These are phyloP conservation scores for Furcula furcula DNA, from an alignment of 2,888 invertebrate species.

Conservation along the genomic window DNA sequence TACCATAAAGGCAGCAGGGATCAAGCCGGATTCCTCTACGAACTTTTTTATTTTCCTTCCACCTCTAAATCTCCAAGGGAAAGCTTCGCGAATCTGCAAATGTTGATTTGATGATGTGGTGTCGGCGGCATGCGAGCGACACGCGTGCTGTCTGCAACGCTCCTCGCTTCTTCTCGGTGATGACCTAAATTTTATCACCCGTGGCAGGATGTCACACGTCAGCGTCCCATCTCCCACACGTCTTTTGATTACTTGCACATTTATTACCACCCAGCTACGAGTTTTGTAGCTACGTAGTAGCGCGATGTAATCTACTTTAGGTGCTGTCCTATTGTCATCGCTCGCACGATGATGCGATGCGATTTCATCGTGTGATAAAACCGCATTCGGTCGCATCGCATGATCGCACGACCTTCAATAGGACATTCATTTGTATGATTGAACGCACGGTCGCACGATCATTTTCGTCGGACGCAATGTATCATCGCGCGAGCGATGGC, in stretches of 20 bases:
- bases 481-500: too few relatives aligned
- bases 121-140: slow-evolving; percentile 28
- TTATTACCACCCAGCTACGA: slow-evolving; percentile 27
- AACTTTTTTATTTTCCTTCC: slow-evolving; percentile 82
- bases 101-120: slow-evolving; percentile 80
- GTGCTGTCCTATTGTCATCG: too few relatives aligned
- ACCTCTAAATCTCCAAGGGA: slow-evolving; percentile 80
- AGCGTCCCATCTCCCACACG: slow-evolving; percentile 15
- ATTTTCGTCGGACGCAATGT: too few relatives aligned
- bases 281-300: slow-evolving; percentile 23
- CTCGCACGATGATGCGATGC: too few relatives aligned
- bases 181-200: slow-evolving; percentile 40
- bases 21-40: slow-evolving; percentile 80
- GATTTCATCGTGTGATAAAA: too few relatives aligned
- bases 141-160: slow-evolving; percentile 6
- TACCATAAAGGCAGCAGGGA: slow-evolving; percentile 81
- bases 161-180: slow-evolving; percentile 24
- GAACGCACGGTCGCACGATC: too few relatives aligned
- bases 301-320: slow-evolving; percentile 32
- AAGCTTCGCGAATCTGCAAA: slow-evolving; percentile 82
- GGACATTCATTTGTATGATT: too few relatives aligned
- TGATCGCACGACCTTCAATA: too few relatives aligned
- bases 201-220: slow-evolving; percentile 29
- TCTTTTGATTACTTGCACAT: slow-evolving; percentile 40
- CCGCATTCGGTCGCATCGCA: too few relatives aligned